Base-by-base conservation (phyloP, 2,113 vertebrate genomes). In the Plecotus auritus region DNA sequence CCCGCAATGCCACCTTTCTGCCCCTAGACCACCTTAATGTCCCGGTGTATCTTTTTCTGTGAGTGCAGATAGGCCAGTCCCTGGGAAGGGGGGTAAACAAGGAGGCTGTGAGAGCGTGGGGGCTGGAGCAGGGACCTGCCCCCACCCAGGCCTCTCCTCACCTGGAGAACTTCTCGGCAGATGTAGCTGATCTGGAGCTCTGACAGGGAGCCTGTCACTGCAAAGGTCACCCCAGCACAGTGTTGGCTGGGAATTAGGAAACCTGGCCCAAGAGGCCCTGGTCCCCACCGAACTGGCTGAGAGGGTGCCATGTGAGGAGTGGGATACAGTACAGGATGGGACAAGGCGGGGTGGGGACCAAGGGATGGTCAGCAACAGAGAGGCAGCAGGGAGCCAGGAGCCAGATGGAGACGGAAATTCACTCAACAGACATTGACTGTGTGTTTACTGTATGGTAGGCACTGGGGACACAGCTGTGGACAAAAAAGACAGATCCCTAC, bases 11-110 rank as follows among this genome's bases (percentile, higher is more conserved):
- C 56, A 35, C n/a, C 51, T 45, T 28, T 47, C 22, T 5, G 32
- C 28, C 77, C 80, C 67, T 3, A 87, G 72, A 30, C 13, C 40
- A 99, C 99, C 99, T 99, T 99, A 90, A 99, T 99, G 95, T 99
- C 99, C 95, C 99, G 97, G 96, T 99, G 99, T 92, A 99, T 99
- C 97, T 99, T 99, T 97, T 99, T 99, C 98, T 99, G 98, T 81
- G 97, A 98, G 14, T 99, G 99, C 30, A 99, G 97, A 94, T 99
- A 99, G 94, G 99, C 98, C 96, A 99, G 97, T 49, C 99, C 99
- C 99, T 99, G 96, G 37, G 47, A 81, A 97, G 32, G 35, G 54
- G 45, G 40, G 61, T 1, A 0, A 30, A n/a, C 13, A 22, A 0
- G 7, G 42, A 7, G 17, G 16, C 11, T 22, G n/a, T 54, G 81